Base-by-base conservation (phyloP, 2,797 vertebrate species). In the Zenarchopterus dispar region DNA sequence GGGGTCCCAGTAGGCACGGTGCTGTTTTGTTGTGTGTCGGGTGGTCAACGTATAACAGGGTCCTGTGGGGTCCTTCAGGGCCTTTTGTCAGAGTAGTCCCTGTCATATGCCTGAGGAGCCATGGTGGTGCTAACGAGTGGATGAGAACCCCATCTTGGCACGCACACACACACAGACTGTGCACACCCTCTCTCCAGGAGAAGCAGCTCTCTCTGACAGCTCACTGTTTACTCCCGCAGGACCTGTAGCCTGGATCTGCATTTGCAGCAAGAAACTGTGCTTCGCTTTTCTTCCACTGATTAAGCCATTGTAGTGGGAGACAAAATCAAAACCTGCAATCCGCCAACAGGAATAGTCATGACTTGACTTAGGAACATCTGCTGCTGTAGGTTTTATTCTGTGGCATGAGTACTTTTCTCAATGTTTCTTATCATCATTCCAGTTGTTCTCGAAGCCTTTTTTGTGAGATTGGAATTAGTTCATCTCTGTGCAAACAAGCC, bases 151-250 rank as follows among this genome's bases (percentile, higher is more conserved):
- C 8, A n/a, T 13, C 48, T 43, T 43, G 17, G 21, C 33, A 23
- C 41, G 13, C 23, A 28, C 23, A 49, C 51, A 59, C 8, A 13
- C 44, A 58, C 42, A 67, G 8, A 63, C 22, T 17, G 31, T 18
- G 47, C 44, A 65, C 53, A 33, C 43, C 44, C 72, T 62, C 23
- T 51, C 75, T 75, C 57, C 58, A 56, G 81, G 67, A 84, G 72
- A 81, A 70, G 73, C 70, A 18, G 78, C 67, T 76, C 79, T 75
- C 66, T 81, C 67, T 84, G 83, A 81, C 86, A 85, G 82, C 84
- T 84, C 64, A 60, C 74, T 89, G 86, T 89, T 87, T 91, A 82
- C 82, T 91, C 87, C 84, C 84, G 22, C 17, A 81, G 87, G 89
- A 89, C 81, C 67, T 67, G 79, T 73, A 81, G 74, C 82, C 77